Evolutionary conservation across 2,797 vertebrate species (phyloP).

Genomic region (Scyliorhinus canicula): DNA sequence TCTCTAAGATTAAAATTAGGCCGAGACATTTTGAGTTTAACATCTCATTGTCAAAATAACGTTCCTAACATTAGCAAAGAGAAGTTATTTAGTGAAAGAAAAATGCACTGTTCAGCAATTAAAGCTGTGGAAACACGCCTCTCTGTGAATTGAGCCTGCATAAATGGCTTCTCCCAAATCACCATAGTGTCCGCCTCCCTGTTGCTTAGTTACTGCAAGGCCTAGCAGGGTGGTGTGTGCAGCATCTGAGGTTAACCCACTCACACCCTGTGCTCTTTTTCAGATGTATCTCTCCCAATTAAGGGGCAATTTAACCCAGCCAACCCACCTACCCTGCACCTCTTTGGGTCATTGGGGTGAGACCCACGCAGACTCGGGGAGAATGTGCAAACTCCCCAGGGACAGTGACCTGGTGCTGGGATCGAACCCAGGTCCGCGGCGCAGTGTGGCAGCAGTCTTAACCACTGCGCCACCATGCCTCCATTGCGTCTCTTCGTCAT

Average conservation of each 20-base stretch:
- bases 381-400: no score
- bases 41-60: neutral
- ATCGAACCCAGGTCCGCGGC: no score
- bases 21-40: neutral
- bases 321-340: no score
- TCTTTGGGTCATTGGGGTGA: no score
- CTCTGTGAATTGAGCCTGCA: neutral
- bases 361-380: no score
- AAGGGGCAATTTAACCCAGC: no score
- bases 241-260: neutral
- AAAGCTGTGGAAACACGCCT: neutral
- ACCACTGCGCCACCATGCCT: no score
- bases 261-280: neutral
- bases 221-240: neutral
- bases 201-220: slow-evolving; percentile 9
- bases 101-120: neutral
- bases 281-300: neutral
- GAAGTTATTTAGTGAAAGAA: neutral
- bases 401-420: no score
- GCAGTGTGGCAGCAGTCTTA: no score
- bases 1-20: neutral
- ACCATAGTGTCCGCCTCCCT: neutral
- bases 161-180: neutral
- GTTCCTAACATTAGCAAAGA: neutral
- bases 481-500: no score